phyloP scores from a whole-genome alignment of 1,140 invertebrate species.

The Cyrtorhinus lividipennis region DNA sequence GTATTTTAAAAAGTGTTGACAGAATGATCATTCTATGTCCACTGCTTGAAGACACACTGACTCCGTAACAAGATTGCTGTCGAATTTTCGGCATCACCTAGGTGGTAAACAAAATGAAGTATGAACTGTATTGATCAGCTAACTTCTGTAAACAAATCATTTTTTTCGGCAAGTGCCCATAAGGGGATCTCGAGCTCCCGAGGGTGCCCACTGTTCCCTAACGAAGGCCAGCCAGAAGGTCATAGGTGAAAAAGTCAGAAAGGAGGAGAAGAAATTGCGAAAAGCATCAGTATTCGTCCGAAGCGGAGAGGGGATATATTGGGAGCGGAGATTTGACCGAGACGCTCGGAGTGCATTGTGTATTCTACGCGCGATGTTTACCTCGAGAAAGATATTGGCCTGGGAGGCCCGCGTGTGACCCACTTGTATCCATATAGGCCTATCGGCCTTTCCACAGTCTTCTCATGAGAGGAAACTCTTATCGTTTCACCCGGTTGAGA shows the following conservation, averaged over 20 bases:
- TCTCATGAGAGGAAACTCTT: not conserved
- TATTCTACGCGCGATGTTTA: slow-evolving; percentile 6
- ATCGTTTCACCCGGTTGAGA: not conserved
- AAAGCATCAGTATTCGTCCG: not conserved
- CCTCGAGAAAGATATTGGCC: slow-evolving; percentile 4
- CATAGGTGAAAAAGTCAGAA: not conserved
- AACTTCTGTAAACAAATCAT: no score
- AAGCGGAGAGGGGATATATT: not conserved
- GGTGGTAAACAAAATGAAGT: no score
- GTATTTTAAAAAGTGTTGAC: no score
- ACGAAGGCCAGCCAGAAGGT: no score
- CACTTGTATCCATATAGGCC: slow-evolving; percentile 2
- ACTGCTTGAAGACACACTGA: no score
- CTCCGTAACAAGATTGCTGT: no score
- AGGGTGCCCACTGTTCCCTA: no score
- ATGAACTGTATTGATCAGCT: no score
- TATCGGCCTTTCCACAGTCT: not conserved
- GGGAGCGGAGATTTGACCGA: slow-evolving; percentile 5
- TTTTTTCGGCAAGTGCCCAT: no score
- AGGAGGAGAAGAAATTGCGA: not conserved
- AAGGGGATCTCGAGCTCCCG: no score
- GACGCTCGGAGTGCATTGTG: not conserved
- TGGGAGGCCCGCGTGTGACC: not conserved
- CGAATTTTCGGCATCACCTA: no score
- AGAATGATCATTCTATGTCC: no score